Percentiles rank a stretch among this genome's conserved stretches.
Evolutionary conservation across 1,140 invertebrate species (phyloP).

Genomic region (Scaptomyza graminum): DNA sequence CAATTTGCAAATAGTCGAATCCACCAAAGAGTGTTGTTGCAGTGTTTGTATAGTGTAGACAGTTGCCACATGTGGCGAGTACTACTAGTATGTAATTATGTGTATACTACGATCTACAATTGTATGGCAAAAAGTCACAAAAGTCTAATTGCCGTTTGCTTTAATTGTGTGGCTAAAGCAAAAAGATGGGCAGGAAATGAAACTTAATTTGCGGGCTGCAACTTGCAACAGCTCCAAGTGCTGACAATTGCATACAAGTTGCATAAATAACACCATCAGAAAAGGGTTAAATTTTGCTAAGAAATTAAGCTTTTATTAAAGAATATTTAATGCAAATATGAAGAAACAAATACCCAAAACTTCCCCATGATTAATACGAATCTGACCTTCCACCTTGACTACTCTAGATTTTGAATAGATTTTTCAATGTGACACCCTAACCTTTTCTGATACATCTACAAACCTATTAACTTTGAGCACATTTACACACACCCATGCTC

Average conservation of each 20-base stretch:
- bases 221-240: background rate
- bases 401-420: background rate
- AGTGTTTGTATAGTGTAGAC: background rate
- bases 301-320: no score
- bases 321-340: no score
- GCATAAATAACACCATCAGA: background rate
- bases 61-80: constrained; percentile 32
- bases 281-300: background rate
- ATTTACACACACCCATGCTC: constrained; percentile 47
- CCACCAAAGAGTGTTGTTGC: background rate
- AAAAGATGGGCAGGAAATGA: background rate
- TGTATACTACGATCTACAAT: constrained; percentile 1
- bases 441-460: background rate
- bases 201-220: background rate
- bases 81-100: constrained; percentile 7
- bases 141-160: constrained; percentile 22
- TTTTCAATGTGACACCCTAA: background rate
- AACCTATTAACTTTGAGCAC: constrained; percentile 26
- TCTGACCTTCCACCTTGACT: no score
- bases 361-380: no score
- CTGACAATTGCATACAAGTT: constrained; percentile 10
- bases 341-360: no score
- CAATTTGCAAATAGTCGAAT: constrained; percentile 13
- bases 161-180: background rate
- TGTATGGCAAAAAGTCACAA: constrained; percentile 14